These are phyloP conservation scores for Albula goreensis DNA, from an alignment of 2,113 vertebrate species.

Conservation along the genomic window DNA sequence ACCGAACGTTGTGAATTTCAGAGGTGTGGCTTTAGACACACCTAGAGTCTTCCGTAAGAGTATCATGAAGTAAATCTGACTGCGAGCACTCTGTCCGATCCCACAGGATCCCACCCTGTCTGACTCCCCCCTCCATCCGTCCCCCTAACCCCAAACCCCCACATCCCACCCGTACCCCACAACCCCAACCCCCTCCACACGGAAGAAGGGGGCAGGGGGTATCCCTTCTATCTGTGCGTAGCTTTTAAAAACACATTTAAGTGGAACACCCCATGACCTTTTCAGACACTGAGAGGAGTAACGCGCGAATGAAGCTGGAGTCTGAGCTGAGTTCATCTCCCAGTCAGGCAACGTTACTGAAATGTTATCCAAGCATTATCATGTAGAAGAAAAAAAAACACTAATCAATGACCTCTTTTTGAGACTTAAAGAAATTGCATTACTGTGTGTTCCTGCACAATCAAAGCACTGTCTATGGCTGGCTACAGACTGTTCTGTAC, in stretches of 20 bases:
- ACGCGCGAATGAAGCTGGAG: constrained; percentile 49
- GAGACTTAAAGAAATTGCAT: constrained; percentile 46
- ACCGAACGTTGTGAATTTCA: constrained; percentile 50
- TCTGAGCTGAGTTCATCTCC: not conserved
- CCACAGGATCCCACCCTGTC: not conserved
- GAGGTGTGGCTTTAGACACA: constrained; percentile 59
- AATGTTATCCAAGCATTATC: not conserved
- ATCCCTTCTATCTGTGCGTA: constrained; percentile 11
- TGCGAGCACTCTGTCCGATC: constrained; percentile 21
- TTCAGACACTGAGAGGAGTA: constrained; percentile 51
- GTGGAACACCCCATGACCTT: constrained; percentile 75
- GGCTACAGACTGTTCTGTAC: constrained; percentile 59
- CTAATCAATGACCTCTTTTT: constrained; percentile 58
- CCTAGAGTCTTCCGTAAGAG: constrained; percentile 69
- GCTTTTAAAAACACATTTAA: constrained; percentile 51
- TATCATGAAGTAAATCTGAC: constrained; percentile 27
- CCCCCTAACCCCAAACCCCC: not conserved
- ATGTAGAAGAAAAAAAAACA: constrained; percentile 42
- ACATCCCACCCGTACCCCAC: not conserved
- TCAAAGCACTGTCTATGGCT: constrained; percentile 69
- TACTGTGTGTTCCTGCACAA: constrained; percentile 58
- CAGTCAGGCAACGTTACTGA: not conserved
- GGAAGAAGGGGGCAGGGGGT: not conserved
- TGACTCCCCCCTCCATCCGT: not conserved
- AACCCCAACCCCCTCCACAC: not conserved